phyloP scores from a whole-genome alignment of 2,113 vertebrate species.

The Syrmaticus mikado region DNA sequence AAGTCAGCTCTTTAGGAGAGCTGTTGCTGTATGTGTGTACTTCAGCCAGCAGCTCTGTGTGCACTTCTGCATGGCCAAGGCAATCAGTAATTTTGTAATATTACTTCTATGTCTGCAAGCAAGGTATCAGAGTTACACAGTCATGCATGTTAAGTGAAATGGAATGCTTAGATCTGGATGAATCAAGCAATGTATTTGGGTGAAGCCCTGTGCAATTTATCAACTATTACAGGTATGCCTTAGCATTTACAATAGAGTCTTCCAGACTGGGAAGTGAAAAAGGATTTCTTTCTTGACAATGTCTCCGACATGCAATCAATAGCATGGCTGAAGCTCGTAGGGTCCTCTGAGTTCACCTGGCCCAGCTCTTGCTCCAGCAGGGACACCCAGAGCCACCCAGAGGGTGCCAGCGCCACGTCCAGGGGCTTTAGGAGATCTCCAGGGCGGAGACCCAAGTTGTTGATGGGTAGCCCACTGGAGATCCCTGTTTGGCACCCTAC shows the following conservation, averaged over 20 bases:
- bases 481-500: not conserved
- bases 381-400: not conserved
- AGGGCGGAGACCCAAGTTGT: not conserved
- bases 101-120: not conserved
- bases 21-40: fast-evolving
- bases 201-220: not conserved
- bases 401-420: not conserved
- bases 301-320: not conserved
- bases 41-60: not conserved
- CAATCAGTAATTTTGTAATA: not conserved
- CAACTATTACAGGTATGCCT: not conserved
- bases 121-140: not conserved
- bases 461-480: not conserved
- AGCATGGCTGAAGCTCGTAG: not conserved
- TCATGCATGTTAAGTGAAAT: not conserved
- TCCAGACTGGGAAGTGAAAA: not conserved
- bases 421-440: not conserved
- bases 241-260: not conserved
- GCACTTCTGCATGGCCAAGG: not conserved
- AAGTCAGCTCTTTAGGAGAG: not conserved
- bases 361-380: not conserved
- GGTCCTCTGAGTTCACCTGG: not conserved
- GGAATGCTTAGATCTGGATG: not conserved
- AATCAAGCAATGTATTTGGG: not conserved
- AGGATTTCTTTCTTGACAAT: not conserved